A percentile compares a stretch with the other conserved stretches of the same genome.
Conservation (phyloP, 2,888 invertebrate species). For the Thymelicus acteon region DNA sequence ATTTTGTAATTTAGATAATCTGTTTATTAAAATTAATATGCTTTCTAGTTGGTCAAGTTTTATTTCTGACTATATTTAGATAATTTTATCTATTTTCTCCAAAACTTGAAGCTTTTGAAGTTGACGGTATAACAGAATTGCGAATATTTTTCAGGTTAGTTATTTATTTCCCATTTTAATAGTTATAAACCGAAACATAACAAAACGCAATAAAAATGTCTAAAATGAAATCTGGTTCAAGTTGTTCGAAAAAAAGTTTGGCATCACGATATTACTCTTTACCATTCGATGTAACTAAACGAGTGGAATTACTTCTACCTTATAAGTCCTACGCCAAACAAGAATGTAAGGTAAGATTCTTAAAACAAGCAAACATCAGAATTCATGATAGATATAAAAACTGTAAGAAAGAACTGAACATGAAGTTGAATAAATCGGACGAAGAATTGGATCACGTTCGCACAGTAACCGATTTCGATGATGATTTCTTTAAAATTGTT, state of each 20-base stretch:
- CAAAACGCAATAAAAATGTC: neutral
- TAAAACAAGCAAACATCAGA: conserved; percentile 51
- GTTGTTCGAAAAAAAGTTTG: conserved; percentile 39
- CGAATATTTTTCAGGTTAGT: too few species aligned
- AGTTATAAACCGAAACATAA: too few species aligned
- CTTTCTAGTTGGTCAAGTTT: conserved; percentile 25
- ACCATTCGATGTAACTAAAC: conserved; percentile 47
- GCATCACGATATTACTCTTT: conserved; percentile 53
- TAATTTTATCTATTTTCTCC: neutral
- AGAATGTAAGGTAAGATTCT: conserved; percentile 53
- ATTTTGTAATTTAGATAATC: neutral
- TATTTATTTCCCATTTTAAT: too few species aligned
- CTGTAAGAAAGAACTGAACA: conserved; percentile 54
- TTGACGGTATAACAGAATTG: too few species aligned
- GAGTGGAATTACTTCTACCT: conserved; percentile 58
- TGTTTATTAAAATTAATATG: neutral
- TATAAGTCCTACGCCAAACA: conserved; percentile 59
- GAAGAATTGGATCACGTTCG: conserved; percentile 53
- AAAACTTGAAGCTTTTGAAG: neutral
- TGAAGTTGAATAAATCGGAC: conserved; percentile 52
- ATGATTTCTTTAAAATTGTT: conserved; percentile 58
- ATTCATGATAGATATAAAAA: conserved; percentile 62
- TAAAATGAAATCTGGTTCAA: conserved; percentile 4
- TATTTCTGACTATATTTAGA: conserved; percentile 3
- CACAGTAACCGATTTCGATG: conserved; percentile 60